phyloP scores from a whole-genome alignment of 2,797 vertebrate genomes.

The Aotus griseimembra region DNA sequence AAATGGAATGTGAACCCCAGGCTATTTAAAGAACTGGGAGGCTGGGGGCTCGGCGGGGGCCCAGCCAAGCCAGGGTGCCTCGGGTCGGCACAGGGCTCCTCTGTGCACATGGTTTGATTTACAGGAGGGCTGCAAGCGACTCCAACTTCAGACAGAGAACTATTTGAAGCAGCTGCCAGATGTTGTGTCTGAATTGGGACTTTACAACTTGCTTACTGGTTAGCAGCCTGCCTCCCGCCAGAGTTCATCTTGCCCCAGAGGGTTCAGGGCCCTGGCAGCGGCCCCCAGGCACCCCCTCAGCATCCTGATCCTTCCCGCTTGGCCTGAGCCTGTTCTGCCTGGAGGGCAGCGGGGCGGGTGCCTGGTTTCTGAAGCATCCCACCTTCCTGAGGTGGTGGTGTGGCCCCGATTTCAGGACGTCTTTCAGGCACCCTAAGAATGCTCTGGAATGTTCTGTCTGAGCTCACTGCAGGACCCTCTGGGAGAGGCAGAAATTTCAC shows the following conservation, averaged over 20 bases:
- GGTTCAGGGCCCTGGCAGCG: constrained; percentile 55
- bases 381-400: background rate
- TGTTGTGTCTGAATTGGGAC: constrained; percentile 86
- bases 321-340: background rate
- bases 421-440: background rate
- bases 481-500: background rate
- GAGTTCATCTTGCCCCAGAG: constrained; percentile 57
- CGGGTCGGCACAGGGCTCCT: constrained; percentile 52
- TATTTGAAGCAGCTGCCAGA: constrained; percentile 87
- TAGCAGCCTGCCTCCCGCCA: constrained; percentile 65
- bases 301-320: background rate
- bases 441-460: background rate
- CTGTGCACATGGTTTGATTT: constrained; percentile 81
- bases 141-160: constrained; percentile 85
- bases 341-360: background rate
- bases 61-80: constrained; percentile 48
- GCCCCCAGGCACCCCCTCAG: background rate
- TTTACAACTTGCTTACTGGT: constrained; percentile 83
- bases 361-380: background rate
- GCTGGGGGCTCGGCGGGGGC: constrained; percentile 39
- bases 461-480: background rate
- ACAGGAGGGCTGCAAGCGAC: constrained; percentile 66
- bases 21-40: constrained; percentile 69
- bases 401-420: background rate
- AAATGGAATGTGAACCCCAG: constrained; percentile 56